A percentile compares a stretch with the other conserved stretches of the same genome.
Evolutionary conservation across 2,113 vertebrate species (phyloP).

Genomic region (Oryzias melastigma): DNA sequence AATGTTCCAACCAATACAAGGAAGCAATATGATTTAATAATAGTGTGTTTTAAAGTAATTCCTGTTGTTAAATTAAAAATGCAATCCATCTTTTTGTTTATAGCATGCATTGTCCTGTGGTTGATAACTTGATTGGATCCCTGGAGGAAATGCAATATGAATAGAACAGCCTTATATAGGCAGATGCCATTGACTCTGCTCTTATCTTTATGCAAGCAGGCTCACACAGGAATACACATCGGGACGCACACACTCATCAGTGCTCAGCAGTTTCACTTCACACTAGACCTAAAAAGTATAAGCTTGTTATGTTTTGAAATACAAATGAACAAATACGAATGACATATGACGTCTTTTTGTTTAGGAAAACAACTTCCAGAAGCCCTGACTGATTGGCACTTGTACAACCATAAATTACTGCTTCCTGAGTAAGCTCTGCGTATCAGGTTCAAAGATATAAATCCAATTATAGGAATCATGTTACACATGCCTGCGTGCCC

Average conservation of each 20-base stretch:
- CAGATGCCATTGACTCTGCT: slow-evolving; percentile 34
- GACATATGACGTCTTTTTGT: neutral
- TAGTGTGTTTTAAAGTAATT: too few species aligned
- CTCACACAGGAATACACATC: slow-evolving; percentile 12
- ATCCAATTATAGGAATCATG: slow-evolving; percentile 19
- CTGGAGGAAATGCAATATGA: slow-evolving; percentile 60
- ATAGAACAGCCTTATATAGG: slow-evolving; percentile 72
- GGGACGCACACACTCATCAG: neutral
- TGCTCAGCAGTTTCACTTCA: neutral
- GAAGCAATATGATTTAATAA: too few species aligned
- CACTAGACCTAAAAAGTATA: too few species aligned
- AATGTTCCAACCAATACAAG: neutral
- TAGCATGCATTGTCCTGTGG: slow-evolving; percentile 43
- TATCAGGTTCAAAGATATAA: slow-evolving; percentile 46
- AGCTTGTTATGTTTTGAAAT: neutral
- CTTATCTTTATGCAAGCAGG: slow-evolving; percentile 43
- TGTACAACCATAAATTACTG: slow-evolving; percentile 11
- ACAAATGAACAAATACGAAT: neutral
- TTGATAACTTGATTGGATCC: slow-evolving; percentile 53
- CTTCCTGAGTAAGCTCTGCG: slow-evolving; percentile 4
- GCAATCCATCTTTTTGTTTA: neutral
- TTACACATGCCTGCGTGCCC: slow-evolving; percentile 28
- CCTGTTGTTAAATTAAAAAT: too few species aligned
- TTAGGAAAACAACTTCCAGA: slow-evolving; percentile 9
- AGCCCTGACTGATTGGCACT: slow-evolving; percentile 5